Conservation (phyloP, 2,888 invertebrate species). For the Cancer borealis region DNA sequence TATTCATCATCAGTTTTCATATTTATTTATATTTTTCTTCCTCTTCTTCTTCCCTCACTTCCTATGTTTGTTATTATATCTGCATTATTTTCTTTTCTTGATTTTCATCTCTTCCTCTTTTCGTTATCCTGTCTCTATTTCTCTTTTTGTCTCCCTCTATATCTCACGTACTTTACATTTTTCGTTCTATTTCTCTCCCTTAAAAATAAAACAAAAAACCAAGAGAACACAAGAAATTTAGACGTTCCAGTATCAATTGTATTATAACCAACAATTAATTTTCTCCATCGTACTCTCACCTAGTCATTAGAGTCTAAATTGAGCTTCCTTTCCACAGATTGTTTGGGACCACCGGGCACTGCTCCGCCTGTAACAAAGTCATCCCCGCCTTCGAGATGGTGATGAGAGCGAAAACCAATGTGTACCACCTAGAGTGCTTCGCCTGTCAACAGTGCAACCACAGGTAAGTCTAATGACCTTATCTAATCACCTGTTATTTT, state of each 20-base stretch:
- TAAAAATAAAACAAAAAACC: too few species aligned
- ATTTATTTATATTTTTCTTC: neutral
- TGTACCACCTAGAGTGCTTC: slow-evolving; percentile 96
- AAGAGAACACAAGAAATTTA: too few species aligned
- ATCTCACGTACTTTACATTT: neutral
- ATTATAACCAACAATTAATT: neutral
- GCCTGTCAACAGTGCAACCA: slow-evolving; percentile 97
- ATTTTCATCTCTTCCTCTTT: neutral
- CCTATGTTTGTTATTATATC: neutral
- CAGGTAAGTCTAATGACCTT: slow-evolving; percentile 84
- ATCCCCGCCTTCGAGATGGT: slow-evolving; percentile 97
- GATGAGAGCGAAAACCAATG: slow-evolving; percentile 94
- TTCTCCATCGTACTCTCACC: neutral
- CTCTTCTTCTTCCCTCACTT: neutral
- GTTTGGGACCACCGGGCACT: slow-evolving; percentile 93
- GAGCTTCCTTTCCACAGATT: slow-evolving; percentile 83
- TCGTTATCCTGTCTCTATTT: neutral
- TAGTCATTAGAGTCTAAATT: neutral
- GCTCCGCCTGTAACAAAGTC: slow-evolving; percentile 94
- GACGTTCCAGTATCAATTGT: too few species aligned
- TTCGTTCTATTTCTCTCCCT: neutral
- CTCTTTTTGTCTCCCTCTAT: neutral
- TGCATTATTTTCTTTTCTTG: neutral
- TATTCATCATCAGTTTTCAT: neutral
- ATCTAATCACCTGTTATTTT: neutral